A percentile compares a stretch with the other conserved stretches of the same genome.
These are phyloP conservation scores for Tiphia femorata DNA, from an alignment of 2,888 invertebrate genomes.

Conservation along the genomic window DNA sequence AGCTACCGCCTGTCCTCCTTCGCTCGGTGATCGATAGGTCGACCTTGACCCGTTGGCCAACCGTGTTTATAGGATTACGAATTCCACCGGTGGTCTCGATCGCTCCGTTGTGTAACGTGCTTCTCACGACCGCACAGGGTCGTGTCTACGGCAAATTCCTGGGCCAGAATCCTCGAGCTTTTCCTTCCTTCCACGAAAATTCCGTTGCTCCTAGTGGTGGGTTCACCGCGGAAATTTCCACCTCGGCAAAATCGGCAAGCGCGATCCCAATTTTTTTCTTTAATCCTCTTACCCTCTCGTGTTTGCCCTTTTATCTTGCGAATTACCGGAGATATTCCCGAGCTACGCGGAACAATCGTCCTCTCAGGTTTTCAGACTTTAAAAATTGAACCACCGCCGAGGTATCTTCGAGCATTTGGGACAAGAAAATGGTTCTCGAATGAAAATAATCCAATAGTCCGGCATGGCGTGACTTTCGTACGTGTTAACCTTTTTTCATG, in stretches of 20 bases:
- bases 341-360: no score
- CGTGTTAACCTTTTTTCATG: no score
- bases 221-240: no score
- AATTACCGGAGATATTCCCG: no score
- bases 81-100: slow-evolving; percentile 39
- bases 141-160: neutral
- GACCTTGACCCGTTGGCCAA: slow-evolving; percentile 36
- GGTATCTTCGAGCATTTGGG: neutral
- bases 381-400: neutral
- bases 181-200: no score
- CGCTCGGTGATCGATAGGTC: slow-evolving; percentile 36
- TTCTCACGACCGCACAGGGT: neutral
- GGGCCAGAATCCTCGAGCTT: neutral
- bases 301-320: neutral
- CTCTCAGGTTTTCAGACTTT: no score
- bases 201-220: no score
- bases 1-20: slow-evolving; percentile 12
- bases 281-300: no score
- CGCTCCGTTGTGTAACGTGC: slow-evolving; percentile 23
- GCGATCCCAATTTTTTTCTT: neutral
- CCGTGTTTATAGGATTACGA: slow-evolving; percentile 50
- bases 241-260: no score
- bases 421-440: slow-evolving; percentile 9
- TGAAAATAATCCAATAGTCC: slow-evolving; percentile 17
- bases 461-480: no score